A percentile compares a stretch with the other conserved stretches of the same genome.
Conservation (phyloP, 1,140 invertebrate species). For the Tetragnatha versicolor region DNA sequence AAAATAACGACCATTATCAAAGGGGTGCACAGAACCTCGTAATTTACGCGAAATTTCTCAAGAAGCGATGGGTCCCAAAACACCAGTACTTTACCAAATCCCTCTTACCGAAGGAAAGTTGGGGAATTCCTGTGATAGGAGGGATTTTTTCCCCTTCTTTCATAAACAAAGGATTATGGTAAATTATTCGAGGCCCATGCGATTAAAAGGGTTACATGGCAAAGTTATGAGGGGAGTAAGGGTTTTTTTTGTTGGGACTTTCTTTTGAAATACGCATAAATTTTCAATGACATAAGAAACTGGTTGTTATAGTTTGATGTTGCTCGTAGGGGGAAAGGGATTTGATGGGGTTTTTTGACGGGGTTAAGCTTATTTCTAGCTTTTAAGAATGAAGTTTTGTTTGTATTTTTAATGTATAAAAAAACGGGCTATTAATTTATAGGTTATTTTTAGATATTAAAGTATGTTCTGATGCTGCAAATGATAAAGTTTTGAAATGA, state of each 20-base stretch:
- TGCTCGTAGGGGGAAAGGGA: background rate
- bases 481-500: no score
- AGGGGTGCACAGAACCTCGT: background rate
- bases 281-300: slow-evolving; percentile 13
- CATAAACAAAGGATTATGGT: slow-evolving; percentile 37
- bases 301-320: background rate
- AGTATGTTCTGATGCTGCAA: no score
- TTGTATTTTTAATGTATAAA: background rate
- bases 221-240: slow-evolving; percentile 1
- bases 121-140: background rate
- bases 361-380: background rate
- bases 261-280: slow-evolving; percentile 17
- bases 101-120: background rate
- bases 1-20: background rate
- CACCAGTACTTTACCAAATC: slow-evolving; percentile 1
- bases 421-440: background rate
- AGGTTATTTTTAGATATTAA: no score
- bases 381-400: background rate
- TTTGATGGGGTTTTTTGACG: background rate
- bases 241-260: background rate
- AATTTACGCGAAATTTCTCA: background rate
- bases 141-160: background rate
- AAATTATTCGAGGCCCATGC: slow-evolving; percentile 15
- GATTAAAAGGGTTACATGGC: slow-evolving; percentile 1
- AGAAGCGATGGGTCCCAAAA: slow-evolving; percentile 5